These are phyloP conservation scores for Rhinichthys osculus DNA, from an alignment of 2,797 vertebrate species.

Conservation along the genomic window DNA sequence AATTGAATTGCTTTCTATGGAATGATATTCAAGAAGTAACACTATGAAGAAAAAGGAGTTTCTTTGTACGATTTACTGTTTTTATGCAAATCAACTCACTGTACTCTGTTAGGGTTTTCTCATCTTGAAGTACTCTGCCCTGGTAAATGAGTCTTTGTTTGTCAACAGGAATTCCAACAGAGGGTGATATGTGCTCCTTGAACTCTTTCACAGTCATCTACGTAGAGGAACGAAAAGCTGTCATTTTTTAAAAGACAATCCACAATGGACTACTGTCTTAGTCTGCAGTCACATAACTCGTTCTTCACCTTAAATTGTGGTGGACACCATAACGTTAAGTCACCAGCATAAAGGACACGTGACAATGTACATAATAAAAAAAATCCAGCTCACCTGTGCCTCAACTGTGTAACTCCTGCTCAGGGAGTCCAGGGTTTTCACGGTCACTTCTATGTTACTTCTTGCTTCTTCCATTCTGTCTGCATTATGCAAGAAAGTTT, in stretches of 20 bases:
- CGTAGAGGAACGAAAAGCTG: background rate
- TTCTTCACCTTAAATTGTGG: background rate
- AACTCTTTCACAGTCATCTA: slow-evolving; percentile 93
- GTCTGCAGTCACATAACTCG: background rate
- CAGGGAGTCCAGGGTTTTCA: slow-evolving; percentile 94
- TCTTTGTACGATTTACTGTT: background rate
- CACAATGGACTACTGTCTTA: background rate
- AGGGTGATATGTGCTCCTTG: slow-evolving; percentile 90
- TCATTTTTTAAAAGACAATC: background rate
- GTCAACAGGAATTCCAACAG: slow-evolving; percentile 89
- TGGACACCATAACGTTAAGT: background rate
- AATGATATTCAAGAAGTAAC: background rate
- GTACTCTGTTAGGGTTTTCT: slow-evolving; percentile 90
- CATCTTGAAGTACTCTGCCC: slow-evolving; percentile 92
- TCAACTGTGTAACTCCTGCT: slow-evolving; percentile 89
- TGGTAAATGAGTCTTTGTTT: slow-evolving; percentile 95
- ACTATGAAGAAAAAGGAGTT: background rate
- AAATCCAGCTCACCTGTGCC: slow-evolving; percentile 79
- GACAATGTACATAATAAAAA: background rate
- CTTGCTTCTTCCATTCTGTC: slow-evolving; percentile 82
- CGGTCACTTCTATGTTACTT: slow-evolving; percentile 85
- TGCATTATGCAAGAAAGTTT: background rate
- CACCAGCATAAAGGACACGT: background rate
- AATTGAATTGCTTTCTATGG: background rate
- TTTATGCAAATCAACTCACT: slow-evolving; percentile 77